phyloP scores from a whole-genome alignment of 2,797 vertebrate genomes.

The Lerista edwardsae region DNA sequence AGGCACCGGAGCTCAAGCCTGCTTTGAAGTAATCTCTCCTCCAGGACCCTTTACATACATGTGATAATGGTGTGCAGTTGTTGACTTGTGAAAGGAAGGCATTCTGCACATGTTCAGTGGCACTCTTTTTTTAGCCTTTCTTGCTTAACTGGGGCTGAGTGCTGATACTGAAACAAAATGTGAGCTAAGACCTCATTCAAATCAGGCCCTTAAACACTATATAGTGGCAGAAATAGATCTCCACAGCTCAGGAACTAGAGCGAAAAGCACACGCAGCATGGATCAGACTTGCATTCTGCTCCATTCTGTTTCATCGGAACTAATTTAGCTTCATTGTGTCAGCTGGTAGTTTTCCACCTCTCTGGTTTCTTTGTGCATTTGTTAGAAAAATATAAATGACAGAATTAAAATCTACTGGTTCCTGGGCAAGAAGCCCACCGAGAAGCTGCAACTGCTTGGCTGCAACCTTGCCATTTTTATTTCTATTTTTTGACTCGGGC shows the following conservation, averaged over 20 bases:
- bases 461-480: background rate
- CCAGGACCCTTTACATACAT: background rate
- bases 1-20: background rate
- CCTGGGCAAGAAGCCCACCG: slow-evolving; percentile 21
- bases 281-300: background rate
- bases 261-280: background rate
- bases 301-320: background rate
- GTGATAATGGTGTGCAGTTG: background rate
- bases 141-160: background rate
- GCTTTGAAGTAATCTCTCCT: background rate
- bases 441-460: slow-evolving; percentile 5
- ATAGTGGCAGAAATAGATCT: background rate
- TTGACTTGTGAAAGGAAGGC: background rate
- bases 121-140: background rate
- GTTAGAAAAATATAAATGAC: slow-evolving; percentile 11
- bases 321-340: slow-evolving; percentile 6
- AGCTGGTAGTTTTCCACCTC: background rate
- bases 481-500: background rate
- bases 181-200: background rate
- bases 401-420: background rate
- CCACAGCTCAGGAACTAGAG: background rate
- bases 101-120: background rate
- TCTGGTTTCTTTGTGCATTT: background rate
- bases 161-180: background rate
- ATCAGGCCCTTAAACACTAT: background rate